Conservation (phyloP, 1,140 invertebrate species). For the Gryon sp. region DNA sequence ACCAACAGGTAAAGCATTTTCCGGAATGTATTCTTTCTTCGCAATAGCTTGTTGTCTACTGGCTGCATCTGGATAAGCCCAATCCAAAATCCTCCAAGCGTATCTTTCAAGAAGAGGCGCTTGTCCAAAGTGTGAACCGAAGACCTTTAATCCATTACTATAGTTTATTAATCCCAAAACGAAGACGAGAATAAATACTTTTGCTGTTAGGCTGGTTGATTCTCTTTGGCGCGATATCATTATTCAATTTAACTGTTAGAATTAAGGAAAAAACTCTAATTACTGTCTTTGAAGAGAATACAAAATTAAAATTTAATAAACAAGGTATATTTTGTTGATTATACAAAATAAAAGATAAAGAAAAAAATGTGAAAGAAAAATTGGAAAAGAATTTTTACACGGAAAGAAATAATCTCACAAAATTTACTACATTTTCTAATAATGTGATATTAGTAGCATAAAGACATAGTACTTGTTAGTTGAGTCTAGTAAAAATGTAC, state of each 20-base stretch:
- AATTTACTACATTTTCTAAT: too few species aligned
- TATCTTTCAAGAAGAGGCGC: constrained; percentile 84
- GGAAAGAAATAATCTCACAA: too few species aligned
- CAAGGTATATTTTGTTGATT: too few species aligned
- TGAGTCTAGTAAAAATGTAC: too few species aligned
- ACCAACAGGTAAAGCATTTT: constrained; percentile 88
- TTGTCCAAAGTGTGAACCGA: constrained; percentile 67
- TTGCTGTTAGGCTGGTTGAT: not conserved
- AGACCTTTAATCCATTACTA: constrained; percentile 45
- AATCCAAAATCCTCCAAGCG: constrained; percentile 88
- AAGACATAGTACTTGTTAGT: too few species aligned
- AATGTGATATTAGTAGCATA: too few species aligned
- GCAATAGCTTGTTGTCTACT: constrained; percentile 82
- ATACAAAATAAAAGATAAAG: too few species aligned
- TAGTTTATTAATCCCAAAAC: constrained; percentile 23
- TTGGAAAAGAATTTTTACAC: too few species aligned
- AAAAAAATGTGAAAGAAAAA: too few species aligned
- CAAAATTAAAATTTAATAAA: too few species aligned
- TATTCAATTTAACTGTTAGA: constrained; percentile 14
- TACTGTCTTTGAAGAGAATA: too few species aligned
- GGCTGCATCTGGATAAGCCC: constrained; percentile 83
- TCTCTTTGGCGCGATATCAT: constrained; percentile 39
- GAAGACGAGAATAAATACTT: constrained; percentile 21
- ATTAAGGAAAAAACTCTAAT: not conserved
- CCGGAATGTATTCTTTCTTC: constrained; percentile 83